Evolutionary conservation across 2,888 invertebrate species (phyloP).

Genomic region (Lagria hirta): DNA sequence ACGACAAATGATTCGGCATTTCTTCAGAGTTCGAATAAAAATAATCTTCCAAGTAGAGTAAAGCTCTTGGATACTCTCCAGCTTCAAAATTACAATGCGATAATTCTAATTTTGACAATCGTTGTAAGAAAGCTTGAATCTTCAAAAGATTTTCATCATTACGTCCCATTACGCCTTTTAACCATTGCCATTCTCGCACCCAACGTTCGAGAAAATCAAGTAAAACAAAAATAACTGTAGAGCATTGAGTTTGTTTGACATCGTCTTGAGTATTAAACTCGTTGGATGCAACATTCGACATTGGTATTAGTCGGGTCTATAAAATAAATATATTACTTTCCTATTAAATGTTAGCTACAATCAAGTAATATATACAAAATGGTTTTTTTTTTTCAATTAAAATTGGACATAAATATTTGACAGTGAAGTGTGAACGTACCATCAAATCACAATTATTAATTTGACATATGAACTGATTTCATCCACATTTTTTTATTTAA

Average conservation of each 20-base stretch:
- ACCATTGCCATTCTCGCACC: conserved; percentile 65
- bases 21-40: conserved; percentile 61
- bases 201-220: conserved; percentile 77
- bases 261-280: too few species aligned
- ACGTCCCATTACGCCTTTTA: conserved; percentile 37
- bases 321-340: too few species aligned
- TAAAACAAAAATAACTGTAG: conserved; percentile 70
- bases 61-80: conserved; percentile 72
- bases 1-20: conserved; percentile 63
- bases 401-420: too few species aligned
- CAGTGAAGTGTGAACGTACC: too few species aligned
- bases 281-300: conserved; percentile 33
- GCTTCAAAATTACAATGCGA: conserved; percentile 75
- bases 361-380: too few species aligned
- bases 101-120: conserved; percentile 66
- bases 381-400: too few species aligned
- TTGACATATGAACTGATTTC: too few species aligned
- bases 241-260: conserved; percentile 59
- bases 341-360: too few species aligned
- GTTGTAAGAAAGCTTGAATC: conserved; percentile 37
- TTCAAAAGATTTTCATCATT: conserved; percentile 42
- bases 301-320: conserved; percentile 24
- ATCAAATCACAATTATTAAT: too few species aligned
- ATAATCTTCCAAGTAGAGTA: conserved; percentile 75
- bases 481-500: too few species aligned